Conservation (phyloP, 2,797 vertebrate genomes). For the Varecia variegata region DNA sequence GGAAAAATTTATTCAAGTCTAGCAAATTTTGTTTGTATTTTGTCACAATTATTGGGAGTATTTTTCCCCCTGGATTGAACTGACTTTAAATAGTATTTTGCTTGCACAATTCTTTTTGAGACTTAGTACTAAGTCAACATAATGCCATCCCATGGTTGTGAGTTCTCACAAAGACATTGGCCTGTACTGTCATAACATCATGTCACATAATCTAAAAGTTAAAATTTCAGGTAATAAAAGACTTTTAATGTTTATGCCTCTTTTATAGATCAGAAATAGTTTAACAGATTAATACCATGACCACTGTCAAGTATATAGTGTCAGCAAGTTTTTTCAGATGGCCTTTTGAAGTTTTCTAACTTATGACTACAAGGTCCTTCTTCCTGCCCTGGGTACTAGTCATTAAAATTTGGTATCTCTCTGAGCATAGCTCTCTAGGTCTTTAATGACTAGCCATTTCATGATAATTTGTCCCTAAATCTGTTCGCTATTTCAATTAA, state of each 20-base stretch:
- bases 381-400: background rate
- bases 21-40: conserved; percentile 1
- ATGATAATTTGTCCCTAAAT: background rate
- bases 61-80: background rate
- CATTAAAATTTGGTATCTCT: background rate
- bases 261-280: background rate
- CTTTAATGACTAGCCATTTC: background rate
- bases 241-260: background rate
- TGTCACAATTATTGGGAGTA: background rate
- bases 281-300: background rate
- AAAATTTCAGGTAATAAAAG: conserved; percentile 20
- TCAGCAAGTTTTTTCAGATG: conserved; percentile 1
- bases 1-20: background rate
- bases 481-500: background rate
- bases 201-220: background rate
- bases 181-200: background rate
- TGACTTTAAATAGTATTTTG: conserved; percentile 18
- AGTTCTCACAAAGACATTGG: background rate
- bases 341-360: background rate
- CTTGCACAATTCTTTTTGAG: conserved; percentile 5
- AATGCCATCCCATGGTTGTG: background rate
- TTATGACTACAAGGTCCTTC: background rate
- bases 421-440: background rate
- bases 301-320: background rate
- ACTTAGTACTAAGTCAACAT: background rate